Percentiles rank a stretch among this genome's conserved stretches.
Evolutionary conservation across 1,140 invertebrate genomes (phyloP).

Genomic region (Zaprionus gabonicus): DNA sequence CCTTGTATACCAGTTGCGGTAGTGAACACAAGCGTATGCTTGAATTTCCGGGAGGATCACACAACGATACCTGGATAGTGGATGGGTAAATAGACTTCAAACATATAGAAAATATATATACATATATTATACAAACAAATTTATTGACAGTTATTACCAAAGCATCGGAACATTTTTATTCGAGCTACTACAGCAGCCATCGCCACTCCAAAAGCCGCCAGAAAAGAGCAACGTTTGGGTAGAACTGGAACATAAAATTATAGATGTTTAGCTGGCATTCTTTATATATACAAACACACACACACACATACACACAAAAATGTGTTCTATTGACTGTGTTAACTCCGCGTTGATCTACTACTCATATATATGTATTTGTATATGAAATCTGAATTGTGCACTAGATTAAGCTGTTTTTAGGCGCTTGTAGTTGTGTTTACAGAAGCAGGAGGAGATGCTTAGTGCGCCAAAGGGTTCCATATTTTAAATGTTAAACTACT

Average conservation of each 20-base stretch:
- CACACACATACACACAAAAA: slow-evolving; percentile 20
- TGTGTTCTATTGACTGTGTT: slow-evolving; percentile 80
- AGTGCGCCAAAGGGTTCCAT: slow-evolving; percentile 28
- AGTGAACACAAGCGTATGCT: slow-evolving; percentile 90
- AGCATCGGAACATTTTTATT: slow-evolving; percentile 86
- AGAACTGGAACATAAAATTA: slow-evolving; percentile 73
- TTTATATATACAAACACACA: slow-evolving; percentile 8
- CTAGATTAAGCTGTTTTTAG: slow-evolving; percentile 37
- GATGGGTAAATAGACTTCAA: slow-evolving; percentile 63
- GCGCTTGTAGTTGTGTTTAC: slow-evolving; percentile 40
- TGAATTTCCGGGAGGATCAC: slow-evolving; percentile 90
- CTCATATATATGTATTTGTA: slow-evolving; percentile 27
- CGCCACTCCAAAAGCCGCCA: slow-evolving; percentile 74
- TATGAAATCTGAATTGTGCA: slow-evolving; percentile 37
- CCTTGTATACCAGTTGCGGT: slow-evolving; percentile 89
- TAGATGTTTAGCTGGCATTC: slow-evolving; percentile 64
- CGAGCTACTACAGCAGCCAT: slow-evolving; percentile 78
- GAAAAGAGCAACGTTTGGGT: slow-evolving; percentile 80
- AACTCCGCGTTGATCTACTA: slow-evolving; percentile 70
- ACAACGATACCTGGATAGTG: slow-evolving; percentile 94
- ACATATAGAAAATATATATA: neutral
- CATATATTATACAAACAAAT: neutral
- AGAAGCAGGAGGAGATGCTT: slow-evolving; percentile 14
- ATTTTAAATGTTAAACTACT: slow-evolving; percentile 54
- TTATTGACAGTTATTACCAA: slow-evolving; percentile 87